These are phyloP conservation scores for Polypterus bichir DNA, from an alignment of 2,113 vertebrate species.

Conservation along the genomic window DNA sequence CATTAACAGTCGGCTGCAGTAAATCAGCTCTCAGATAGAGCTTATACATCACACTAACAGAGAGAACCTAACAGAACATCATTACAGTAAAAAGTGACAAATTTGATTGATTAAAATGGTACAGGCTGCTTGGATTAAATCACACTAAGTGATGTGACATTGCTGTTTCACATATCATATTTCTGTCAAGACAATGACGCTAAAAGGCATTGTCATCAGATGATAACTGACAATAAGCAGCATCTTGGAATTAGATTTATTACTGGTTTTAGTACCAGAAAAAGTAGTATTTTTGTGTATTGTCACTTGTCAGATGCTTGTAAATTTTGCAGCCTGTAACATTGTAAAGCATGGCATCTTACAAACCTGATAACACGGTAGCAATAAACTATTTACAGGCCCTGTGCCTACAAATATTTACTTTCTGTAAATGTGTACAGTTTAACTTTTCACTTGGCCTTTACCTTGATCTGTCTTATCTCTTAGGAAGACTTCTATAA, in stretches of 20 bases:
- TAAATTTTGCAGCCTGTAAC: conserved; percentile 79
- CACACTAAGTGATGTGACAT: conserved; percentile 91
- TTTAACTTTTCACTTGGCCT: conserved; percentile 31
- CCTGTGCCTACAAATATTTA: conserved; percentile 64
- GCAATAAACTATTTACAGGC: conserved; percentile 82
- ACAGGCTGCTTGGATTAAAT: conserved; percentile 80
- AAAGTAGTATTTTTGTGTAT: conserved; percentile 82
- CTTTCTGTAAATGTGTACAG: conserved; percentile 59
- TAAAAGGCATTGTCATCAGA: conserved; percentile 82
- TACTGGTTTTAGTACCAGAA: conserved; percentile 79
- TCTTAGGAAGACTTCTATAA: conserved; percentile 11
- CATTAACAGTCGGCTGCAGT: conserved; percentile 47
- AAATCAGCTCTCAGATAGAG: conserved; percentile 76
- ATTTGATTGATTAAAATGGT: conserved; percentile 97
- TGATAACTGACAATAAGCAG: conserved; percentile 82
- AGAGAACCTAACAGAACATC: conserved; percentile 73
- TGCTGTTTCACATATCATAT: conserved; percentile 91
- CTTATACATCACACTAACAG: conserved; percentile 78
- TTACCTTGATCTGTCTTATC: conserved; percentile 22
- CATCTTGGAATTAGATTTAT: conserved; percentile 83
- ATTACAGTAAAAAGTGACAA: conserved; percentile 79
- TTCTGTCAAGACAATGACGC: conserved; percentile 92
- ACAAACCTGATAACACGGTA: conserved; percentile 80
- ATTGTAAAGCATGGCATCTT: conserved; percentile 77
- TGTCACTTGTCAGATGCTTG: conserved; percentile 82